Conservation (phyloP, 2,113 vertebrate genomes). For the Diadophis punctatus region DNA sequence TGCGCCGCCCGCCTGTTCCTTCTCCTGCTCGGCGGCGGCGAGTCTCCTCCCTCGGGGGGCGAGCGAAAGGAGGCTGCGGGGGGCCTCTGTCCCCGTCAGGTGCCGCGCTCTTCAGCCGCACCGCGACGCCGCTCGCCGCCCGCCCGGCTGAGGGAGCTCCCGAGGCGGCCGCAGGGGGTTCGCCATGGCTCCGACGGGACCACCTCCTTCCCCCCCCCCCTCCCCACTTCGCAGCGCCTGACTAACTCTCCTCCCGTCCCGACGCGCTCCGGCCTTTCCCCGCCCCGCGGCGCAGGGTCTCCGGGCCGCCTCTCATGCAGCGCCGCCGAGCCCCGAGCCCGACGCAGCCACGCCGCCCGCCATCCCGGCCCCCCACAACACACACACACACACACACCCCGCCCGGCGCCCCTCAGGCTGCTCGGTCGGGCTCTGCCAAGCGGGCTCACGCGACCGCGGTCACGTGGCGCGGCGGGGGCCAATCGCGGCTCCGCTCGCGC, state of each 20-base stretch:
- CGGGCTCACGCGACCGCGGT: slow-evolving; percentile 60
- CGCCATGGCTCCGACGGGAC: slow-evolving; percentile 37
- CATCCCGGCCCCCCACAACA: slow-evolving; percentile 13
- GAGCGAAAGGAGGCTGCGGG: background rate
- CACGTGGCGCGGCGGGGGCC: slow-evolving; percentile 72
- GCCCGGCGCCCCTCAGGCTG: slow-evolving; percentile 44
- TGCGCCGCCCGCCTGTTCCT: background rate
- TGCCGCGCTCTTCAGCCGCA: background rate
- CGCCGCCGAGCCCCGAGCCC: background rate
- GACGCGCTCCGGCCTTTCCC: slow-evolving; percentile 12
- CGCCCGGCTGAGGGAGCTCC: background rate
- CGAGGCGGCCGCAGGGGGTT: background rate
- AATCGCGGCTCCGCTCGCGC: slow-evolving; percentile 16
- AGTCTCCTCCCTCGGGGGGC: background rate
- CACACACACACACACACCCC: too few species aligned
- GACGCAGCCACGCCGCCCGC: background rate
- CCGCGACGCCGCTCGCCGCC: background rate
- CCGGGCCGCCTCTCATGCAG: background rate
- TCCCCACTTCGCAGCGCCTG: background rate
- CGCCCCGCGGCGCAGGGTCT: background rate
- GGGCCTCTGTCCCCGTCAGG: background rate
- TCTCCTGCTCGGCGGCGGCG: background rate
- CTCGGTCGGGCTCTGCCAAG: slow-evolving; percentile 75
- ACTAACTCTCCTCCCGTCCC: background rate
- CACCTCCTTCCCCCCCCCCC: background rate